Evolutionary conservation across 2,113 vertebrate species (phyloP).

Genomic region (Ptyas mucosa): DNA sequence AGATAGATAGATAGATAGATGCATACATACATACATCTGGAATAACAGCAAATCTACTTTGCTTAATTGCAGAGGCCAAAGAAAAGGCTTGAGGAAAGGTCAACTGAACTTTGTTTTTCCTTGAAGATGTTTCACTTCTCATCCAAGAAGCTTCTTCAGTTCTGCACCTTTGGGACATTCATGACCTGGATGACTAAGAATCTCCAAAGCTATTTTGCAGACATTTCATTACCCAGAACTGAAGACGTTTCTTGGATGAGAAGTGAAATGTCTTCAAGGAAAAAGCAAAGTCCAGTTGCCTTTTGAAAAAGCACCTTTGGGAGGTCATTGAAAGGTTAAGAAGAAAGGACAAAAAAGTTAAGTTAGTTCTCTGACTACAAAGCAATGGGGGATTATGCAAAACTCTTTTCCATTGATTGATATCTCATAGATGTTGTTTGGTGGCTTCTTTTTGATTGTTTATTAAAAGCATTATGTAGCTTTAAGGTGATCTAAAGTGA

Average conservation of each 20-base stretch:
- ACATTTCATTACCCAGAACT: not conserved
- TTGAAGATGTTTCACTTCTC: too few species aligned
- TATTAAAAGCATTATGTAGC: not conserved
- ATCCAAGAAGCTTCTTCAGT: too few species aligned
- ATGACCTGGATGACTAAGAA: not conserved
- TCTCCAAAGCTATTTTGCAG: not conserved
- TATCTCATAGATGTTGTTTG: not conserved
- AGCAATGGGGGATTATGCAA: not conserved
- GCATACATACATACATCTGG: not conserved
- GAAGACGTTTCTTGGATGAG: too few species aligned
- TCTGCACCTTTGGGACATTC: not conserved
- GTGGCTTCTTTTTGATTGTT: not conserved
- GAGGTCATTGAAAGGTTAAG: not conserved
- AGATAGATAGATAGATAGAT: not conserved
- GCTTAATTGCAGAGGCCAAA: not conserved
- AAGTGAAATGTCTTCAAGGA: too few species aligned
- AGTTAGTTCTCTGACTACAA: not conserved
- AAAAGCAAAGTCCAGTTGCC: too few species aligned
- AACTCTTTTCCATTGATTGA: not conserved
- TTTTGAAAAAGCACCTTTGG: not conserved
- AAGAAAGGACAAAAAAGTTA: not conserved
- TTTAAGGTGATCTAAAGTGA: not conserved
- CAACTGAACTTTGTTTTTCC: too few species aligned
- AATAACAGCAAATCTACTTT: not conserved
- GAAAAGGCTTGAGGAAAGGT: not conserved